Evolutionary conservation across 2,888 invertebrate genomes (phyloP), one percentile per base, ranked within the genome.

Genomic region (Hypercompe scribonia): DNA sequence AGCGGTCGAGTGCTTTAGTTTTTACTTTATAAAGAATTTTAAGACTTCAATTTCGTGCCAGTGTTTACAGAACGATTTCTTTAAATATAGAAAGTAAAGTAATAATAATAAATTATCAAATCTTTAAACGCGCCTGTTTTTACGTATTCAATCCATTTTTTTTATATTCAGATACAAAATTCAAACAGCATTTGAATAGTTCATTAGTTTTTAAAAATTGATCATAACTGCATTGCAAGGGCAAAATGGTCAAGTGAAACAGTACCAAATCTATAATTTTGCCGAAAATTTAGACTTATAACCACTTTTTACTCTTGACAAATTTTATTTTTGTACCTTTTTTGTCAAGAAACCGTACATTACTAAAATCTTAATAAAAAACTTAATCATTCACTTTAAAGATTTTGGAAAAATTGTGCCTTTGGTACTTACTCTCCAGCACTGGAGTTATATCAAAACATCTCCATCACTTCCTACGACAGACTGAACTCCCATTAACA

Each of bases 21-120:
- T 72, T 63, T 70, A 72, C 54, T 67, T 24, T 67, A 11, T 65
- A 69, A 76, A 73, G 58, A 74, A 58, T 71, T 58, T 71, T 46
- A 71, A 28, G 63, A 34, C 70, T 72, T 34, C 4, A 42, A 54
- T 36, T 36, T 64, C 46, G 68, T 50, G 11, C 28, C 39, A 68
- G 63, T 71, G 61, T 71, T 68, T 50, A 66, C 36, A 33, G 34
- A 36, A 63, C 28, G 54, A 46, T 46, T 33, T 64, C 64, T 8
- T 39, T 46, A 15, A 33, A 70, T 34, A 50, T n/a, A 46, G n/a
- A 34, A 64, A 24, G 42, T 15, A 46, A 70, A 46, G 5, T 63
- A 61, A 31, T 64, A 54, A n/a, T 46, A n/a, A 54, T 24, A 54
- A 54, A 8, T n/a, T 11, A 54, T 50, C 24, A 24, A 7, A 50